phyloP scores from a whole-genome alignment of 2,113 vertebrate species.

The Vombatus ursinus region DNA sequence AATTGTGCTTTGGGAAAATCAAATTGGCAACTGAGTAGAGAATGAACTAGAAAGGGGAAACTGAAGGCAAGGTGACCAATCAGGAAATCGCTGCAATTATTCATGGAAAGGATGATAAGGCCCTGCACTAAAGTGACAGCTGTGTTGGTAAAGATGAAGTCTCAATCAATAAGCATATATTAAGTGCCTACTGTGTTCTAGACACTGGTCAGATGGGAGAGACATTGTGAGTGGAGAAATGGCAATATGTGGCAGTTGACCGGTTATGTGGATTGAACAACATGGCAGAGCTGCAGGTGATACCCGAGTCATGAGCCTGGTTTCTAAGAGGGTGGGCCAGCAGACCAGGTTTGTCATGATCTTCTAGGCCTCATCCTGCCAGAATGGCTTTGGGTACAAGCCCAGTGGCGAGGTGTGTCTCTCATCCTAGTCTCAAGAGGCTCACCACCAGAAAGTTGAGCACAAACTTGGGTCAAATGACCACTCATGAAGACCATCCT shows the following conservation, averaged over 20 bases:
- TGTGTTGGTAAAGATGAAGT: background rate
- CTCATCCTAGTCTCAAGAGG: no score
- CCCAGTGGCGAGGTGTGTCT: no score
- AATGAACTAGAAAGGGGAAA: no score
- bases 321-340: no score
- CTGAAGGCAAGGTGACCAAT: background rate
- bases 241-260: background rate
- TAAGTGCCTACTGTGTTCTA: background rate
- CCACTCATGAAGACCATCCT: no score
- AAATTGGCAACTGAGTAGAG: background rate
- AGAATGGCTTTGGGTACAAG: no score
- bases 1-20: background rate
- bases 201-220: background rate
- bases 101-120: background rate
- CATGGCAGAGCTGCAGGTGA: background rate
- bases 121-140: background rate
- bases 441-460: no score
- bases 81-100: background rate
- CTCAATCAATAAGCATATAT: background rate
- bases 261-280: background rate
- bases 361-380: no score
- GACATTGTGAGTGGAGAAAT: background rate
- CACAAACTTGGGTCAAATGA: no score
- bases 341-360: background rate
- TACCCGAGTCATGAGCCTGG: background rate